A percentile compares a stretch with the other conserved stretches of the same genome.
These are phyloP conservation scores for Poecilia gillii DNA, from an alignment of 2,797 vertebrate genomes.

Conservation along the genomic window DNA sequence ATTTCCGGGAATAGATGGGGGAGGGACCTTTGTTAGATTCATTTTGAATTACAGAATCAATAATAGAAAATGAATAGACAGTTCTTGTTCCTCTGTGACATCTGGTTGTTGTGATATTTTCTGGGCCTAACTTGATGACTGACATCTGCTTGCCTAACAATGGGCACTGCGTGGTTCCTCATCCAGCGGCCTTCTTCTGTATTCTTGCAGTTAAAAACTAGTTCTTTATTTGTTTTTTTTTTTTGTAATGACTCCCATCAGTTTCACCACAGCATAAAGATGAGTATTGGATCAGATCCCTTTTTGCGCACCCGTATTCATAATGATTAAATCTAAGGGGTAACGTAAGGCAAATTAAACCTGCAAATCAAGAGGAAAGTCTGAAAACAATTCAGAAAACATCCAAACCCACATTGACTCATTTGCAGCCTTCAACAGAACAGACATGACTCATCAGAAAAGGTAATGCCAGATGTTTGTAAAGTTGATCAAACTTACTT, in stretches of 20 bases:
- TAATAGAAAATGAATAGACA: background rate
- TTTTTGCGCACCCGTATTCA: constrained; percentile 1
- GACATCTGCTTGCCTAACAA: constrained; percentile 15
- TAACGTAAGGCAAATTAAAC: background rate
- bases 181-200: constrained; percentile 27
- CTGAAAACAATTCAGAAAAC: constrained; percentile 9
- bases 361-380: constrained; percentile 21
- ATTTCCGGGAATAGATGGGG: background rate
- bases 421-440: constrained; percentile 14
- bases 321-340: background rate
- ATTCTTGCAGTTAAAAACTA: constrained; percentile 1
- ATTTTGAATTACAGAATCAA: background rate
- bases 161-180: constrained; percentile 32
- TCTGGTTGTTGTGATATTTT: constrained; percentile 4
- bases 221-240: constrained; percentile 17
- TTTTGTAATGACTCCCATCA: background rate
- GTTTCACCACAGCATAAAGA: background rate
- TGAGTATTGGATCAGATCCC: background rate
- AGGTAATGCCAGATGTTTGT: background rate
- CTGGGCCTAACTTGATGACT: background rate
- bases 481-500: background rate
- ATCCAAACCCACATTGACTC: constrained; percentile 9
- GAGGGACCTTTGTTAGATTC: background rate
- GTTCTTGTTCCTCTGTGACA: background rate
- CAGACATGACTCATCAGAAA: background rate